Base-by-base conservation (phyloP, 2,888 invertebrate genomes). In the Tenthredo notha region DNA sequence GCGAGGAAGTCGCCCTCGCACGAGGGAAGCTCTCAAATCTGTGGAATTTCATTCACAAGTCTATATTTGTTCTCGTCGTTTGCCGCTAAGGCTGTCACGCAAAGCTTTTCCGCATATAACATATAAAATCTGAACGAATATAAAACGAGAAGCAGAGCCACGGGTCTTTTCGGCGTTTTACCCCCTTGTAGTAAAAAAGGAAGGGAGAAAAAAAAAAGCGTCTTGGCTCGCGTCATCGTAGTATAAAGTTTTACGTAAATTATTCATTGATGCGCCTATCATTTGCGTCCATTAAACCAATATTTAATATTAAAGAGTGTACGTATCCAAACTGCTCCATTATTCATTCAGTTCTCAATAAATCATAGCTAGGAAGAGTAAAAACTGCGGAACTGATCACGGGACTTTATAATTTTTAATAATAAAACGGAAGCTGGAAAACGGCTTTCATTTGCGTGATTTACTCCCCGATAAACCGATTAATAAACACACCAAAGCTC, bases 1-100 rank as follows among this genome's bases (percentile, higher is more conserved):
- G 80, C 80, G 21, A 21, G 58, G 15, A 58, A 33, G 50, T 54
- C 50, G 29, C 50, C 54, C 54, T 29, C 50, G 61, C 33, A 83
- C 67, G 47, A 70, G 47, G 37, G 29, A 83, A 50, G 67, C 83
- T 83, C 83, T 65, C 67, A 83, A 83, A 83, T 83, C 83, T 83
- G 67, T 67, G 70, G 83, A 83, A 83, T 83, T 83, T 83, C 83
- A 83, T 83, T 83, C 83, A 83, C 83, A 70, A 70, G 70, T 83
- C 83, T 83, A 83, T 83, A 83, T 83, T 83, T 50, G 83, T 83
- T 67, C 67, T 47, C 47, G 47, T 67, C 67, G 67, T 83, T 83
- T 50, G 43, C 47, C 25, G 67, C 29, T 67, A 80, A 80, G 80
- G 40, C 61, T 80, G 80, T 83, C 70, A 83, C 47, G 83, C 80